These are phyloP conservation scores for Leptopilina myrica DNA, from an alignment of 2,888 invertebrate genomes.

Conservation along the genomic window DNA sequence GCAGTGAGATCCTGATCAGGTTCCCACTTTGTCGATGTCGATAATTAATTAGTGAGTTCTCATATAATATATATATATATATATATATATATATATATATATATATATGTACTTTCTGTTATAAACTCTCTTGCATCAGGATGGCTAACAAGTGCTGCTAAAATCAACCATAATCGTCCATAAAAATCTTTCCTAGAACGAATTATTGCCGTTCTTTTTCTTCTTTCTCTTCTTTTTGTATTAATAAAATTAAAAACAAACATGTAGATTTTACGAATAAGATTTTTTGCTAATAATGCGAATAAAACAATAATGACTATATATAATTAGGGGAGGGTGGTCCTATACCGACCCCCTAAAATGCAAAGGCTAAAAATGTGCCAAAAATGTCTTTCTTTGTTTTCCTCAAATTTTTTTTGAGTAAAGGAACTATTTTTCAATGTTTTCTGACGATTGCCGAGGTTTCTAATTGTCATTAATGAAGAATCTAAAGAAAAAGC, in stretches of 20 bases:
- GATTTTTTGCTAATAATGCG: neutral
- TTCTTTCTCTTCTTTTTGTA: too few relatives aligned
- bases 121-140: slow-evolving; percentile 16
- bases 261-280: neutral
- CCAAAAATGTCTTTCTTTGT: too few relatives aligned
- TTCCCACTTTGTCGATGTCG: slow-evolving; percentile 36
- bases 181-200: slow-evolving; percentile 13
- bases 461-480: too few relatives aligned
- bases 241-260: neutral
- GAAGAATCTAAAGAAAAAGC: too few relatives aligned
- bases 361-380: too few relatives aligned
- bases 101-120: neutral
- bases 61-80: neutral
- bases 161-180: slow-evolving; percentile 17
- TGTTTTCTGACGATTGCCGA: too few relatives aligned
- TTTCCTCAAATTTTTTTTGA: too few relatives aligned
- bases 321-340: too few relatives aligned
- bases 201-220: slow-evolving; percentile 8
- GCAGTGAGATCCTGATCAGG: slow-evolving; percentile 14
- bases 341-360: too few relatives aligned
- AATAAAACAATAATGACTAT: neutral
- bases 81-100: too few relatives aligned
- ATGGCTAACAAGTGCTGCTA: slow-evolving; percentile 24
- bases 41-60: slow-evolving; percentile 40
- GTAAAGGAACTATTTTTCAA: too few relatives aligned